Evolutionary conservation across 2,888 invertebrate genomes (phyloP).

Genomic region (Lasioglossum calceatum): DNA sequence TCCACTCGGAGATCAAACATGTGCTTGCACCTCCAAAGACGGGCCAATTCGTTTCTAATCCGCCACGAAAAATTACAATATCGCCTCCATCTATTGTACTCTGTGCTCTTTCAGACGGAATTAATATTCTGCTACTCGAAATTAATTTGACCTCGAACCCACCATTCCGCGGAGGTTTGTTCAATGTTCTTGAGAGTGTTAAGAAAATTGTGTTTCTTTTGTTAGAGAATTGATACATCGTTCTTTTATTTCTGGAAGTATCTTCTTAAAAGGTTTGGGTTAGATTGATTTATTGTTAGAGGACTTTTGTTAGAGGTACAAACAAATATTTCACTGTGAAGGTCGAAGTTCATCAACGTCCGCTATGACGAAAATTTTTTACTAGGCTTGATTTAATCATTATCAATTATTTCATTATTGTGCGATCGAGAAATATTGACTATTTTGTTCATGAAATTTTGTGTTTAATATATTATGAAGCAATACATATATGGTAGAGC

Average conservation of each 20-base stretch:
- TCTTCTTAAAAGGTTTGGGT: too few species aligned
- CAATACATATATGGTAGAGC: not conserved
- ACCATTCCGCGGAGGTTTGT: not conserved
- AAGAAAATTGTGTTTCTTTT: too few species aligned
- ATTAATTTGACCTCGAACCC: not conserved
- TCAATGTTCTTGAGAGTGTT: too few species aligned
- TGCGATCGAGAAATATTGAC: not conserved
- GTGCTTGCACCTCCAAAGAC: not conserved
- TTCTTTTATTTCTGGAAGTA: too few species aligned
- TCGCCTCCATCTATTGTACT: too few species aligned
- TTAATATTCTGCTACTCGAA: not conserved
- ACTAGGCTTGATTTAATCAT: too few species aligned
- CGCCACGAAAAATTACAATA: not conserved
- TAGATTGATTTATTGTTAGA: not conserved
- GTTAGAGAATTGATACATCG: too few species aligned
- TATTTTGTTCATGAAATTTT: not conserved
- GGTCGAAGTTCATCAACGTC: not conserved
- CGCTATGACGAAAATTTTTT: not conserved
- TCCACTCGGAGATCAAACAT: not conserved
- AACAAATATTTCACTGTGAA: not conserved
- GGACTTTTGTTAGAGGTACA: not conserved
- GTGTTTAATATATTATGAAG: not conserved
- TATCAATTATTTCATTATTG: too few species aligned
- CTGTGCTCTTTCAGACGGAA: not conserved
- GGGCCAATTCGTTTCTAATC: not conserved